A percentile compares a stretch with the other conserved stretches of the same genome.
Evolutionary conservation across 2,113 vertebrate species (phyloP).

Genomic region (Scytalopus superciliaris): DNA sequence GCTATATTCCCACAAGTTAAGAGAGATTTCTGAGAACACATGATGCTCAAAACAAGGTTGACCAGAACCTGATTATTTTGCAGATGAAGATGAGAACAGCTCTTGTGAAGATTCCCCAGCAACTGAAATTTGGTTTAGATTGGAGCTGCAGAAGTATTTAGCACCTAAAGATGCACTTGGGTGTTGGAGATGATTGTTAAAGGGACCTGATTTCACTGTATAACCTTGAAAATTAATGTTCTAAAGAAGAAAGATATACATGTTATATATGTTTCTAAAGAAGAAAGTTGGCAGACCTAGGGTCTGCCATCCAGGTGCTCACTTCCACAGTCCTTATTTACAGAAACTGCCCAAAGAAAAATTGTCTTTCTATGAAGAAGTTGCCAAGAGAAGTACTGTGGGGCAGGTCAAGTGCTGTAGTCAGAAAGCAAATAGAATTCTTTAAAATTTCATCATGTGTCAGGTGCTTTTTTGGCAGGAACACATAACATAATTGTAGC

Average conservation of each 20-base stretch:
- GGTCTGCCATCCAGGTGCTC: neutral
- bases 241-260: too few relatives aligned
- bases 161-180: neutral
- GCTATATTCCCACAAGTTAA: neutral
- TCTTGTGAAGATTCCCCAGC: neutral
- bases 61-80: neutral
- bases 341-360: neutral
- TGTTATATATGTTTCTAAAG: too few relatives aligned
- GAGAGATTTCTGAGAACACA: neutral
- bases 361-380: neutral
- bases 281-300: neutral
- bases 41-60: neutral
- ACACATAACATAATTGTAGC: neutral
- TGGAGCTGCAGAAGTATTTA: neutral
- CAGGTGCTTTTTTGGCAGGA: neutral
- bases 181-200: neutral
- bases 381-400: neutral
- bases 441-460: neutral
- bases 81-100: neutral
- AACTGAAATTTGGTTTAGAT: neutral
- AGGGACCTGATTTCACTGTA: neutral
- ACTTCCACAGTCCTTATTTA: neutral
- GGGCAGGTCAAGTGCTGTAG: neutral
- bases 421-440: neutral
- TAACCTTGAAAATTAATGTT: neutral